Conservation (phyloP, 2,888 invertebrate genomes). For the Meteorus colon region DNA sequence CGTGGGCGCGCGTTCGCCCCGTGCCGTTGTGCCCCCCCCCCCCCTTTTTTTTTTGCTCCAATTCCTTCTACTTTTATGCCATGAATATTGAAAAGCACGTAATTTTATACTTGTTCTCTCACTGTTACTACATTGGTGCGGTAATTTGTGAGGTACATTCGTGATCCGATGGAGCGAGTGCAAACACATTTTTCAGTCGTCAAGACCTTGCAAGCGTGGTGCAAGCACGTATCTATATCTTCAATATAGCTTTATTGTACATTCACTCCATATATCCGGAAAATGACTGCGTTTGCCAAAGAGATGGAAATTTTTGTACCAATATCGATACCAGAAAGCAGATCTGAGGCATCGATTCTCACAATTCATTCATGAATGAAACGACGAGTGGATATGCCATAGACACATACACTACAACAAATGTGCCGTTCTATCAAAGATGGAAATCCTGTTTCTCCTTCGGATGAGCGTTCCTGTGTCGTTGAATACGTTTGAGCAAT, state of each 20-base stretch:
- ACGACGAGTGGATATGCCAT: neutral
- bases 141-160: neutral
- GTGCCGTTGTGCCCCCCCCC: too few relatives aligned
- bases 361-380: neutral
- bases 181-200: neutral
- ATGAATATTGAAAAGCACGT: constrained; percentile 66
- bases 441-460: neutral
- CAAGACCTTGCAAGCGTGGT: neutral
- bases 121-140: constrained; percentile 8
- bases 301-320: neutral
- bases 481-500: constrained; percentile 4
- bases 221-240: neutral
- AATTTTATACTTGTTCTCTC: constrained; percentile 49
- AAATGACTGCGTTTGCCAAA: neutral
- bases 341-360: neutral
- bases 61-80: constrained; percentile 46
- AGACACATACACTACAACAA: neutral
- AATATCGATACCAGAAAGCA: neutral
- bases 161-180: neutral
- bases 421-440: neutral
- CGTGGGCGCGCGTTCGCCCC: too few relatives aligned
- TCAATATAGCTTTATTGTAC: neutral
- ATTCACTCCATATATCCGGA: neutral
- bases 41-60: constrained; percentile 2
- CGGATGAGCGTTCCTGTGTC: neutral